phyloP scores from a whole-genome alignment of 2,888 invertebrate species.

The Blastobasis adustella region DNA sequence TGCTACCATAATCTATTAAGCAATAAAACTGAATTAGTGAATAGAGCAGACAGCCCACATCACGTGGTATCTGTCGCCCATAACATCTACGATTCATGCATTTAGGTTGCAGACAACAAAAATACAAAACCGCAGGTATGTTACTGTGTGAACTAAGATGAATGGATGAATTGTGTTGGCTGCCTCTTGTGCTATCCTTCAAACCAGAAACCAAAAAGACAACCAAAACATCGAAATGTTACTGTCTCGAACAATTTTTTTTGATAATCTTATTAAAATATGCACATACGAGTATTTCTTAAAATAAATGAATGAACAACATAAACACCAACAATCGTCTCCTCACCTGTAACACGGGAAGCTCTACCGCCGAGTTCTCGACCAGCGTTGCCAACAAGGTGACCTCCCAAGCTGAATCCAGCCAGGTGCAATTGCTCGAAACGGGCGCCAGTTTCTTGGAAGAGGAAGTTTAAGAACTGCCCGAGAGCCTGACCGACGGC shows the following conservation, averaged over 20 bases:
- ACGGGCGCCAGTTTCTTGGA: constrained; percentile 26
- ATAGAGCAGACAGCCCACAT: no score
- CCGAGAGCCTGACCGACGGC: constrained; percentile 42
- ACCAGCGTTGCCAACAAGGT: constrained; percentile 50
- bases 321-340: not conserved
- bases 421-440: constrained; percentile 40
- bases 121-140: not conserved
- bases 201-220: not conserved
- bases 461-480: constrained; percentile 39
- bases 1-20: no score
- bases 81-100: no score
- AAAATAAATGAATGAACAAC: no score
- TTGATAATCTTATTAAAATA: not conserved
- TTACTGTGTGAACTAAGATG: no score
- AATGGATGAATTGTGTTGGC: no score
- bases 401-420: constrained; percentile 58
- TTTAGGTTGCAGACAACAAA: no score
- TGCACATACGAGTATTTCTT: no score
- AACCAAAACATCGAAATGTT: not conserved
- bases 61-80: no score
- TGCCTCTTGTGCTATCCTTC: no score
- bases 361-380: constrained; percentile 31
- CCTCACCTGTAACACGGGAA: constrained; percentile 41
- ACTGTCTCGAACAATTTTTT: not conserved
- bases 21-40: no score